Percentiles rank a stretch among this genome's conserved stretches.
phyloP scores from a whole-genome alignment of 2,888 invertebrate genomes.

The Neoitamus cyanurus region DNA sequence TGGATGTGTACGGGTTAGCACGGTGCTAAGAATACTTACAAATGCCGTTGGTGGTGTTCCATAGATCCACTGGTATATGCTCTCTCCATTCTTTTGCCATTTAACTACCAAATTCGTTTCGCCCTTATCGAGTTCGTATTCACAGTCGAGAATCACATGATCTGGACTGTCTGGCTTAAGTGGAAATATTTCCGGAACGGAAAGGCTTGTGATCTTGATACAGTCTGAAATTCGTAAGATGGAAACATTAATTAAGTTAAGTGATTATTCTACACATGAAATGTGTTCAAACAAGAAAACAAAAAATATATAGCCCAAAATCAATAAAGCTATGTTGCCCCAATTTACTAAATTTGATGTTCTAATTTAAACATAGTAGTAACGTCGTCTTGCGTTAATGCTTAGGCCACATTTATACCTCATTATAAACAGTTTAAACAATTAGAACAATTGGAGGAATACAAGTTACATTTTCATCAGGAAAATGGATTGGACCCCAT shows the following conservation, averaged over 20 bases:
- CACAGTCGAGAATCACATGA: conserved; percentile 74
- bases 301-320: no score
- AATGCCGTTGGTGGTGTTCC: conserved; percentile 73
- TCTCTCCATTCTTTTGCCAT: conserved; percentile 78
- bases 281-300: no score
- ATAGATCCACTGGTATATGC: conserved; percentile 86
- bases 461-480: no score
- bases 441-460: no score
- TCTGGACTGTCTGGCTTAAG: conserved; percentile 16
- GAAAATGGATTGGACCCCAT: no score
- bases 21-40: conserved; percentile 50
- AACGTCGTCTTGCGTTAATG: no score
- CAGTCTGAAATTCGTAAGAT: not conserved
- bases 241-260: not conserved
- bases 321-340: no score
- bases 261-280: not conserved
- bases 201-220: conserved; percentile 6
- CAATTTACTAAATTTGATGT: no score
- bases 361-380: no score
- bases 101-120: conserved; percentile 79
- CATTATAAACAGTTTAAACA: no score
- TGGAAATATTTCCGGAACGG: conserved; percentile 19
- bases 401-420: no score
- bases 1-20: not conserved
- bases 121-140: conserved; percentile 72